Percentiles rank a stretch among this genome's conserved stretches.
Conservation (phyloP, 1,140 invertebrate species). For the Cyclargus thomasi region DNA sequence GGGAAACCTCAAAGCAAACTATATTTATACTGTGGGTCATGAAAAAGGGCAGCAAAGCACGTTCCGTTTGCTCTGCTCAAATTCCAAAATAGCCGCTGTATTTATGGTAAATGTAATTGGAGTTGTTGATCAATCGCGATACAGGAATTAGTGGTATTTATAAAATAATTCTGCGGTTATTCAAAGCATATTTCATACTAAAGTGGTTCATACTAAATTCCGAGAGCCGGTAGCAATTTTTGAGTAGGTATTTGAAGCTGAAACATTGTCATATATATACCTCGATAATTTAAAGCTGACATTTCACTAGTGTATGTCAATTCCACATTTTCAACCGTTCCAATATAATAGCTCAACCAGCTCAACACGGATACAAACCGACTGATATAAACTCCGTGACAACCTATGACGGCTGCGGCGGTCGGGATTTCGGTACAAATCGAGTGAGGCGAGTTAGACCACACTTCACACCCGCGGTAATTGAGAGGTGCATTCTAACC, state of each 20-base stretch:
- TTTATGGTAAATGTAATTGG: background rate
- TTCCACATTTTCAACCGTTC: too few relatives aligned
- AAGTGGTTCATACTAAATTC: too few relatives aligned
- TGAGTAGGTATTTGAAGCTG: too few relatives aligned
- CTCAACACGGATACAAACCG: too few relatives aligned
- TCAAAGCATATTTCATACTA: too few relatives aligned
- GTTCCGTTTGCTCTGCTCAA: background rate
- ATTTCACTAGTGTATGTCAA: too few relatives aligned
- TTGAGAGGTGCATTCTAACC: background rate
- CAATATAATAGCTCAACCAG: too few relatives aligned
- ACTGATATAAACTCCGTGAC: background rate
- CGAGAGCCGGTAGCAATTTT: too few relatives aligned
- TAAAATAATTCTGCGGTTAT: background rate
- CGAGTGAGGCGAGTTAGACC: background rate
- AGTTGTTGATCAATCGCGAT: background rate
- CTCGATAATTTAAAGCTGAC: too few relatives aligned
- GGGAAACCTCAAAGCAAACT: background rate
- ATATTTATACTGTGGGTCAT: background rate
- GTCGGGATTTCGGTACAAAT: background rate
- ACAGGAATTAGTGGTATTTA: background rate
- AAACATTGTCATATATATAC: too few relatives aligned
- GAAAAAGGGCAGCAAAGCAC: background rate
- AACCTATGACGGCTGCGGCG: background rate
- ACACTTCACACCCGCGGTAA: background rate
- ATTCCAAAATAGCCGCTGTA: background rate